Conservation (phyloP, 2,888 invertebrate species). For the Leucozona laternaria region DNA sequence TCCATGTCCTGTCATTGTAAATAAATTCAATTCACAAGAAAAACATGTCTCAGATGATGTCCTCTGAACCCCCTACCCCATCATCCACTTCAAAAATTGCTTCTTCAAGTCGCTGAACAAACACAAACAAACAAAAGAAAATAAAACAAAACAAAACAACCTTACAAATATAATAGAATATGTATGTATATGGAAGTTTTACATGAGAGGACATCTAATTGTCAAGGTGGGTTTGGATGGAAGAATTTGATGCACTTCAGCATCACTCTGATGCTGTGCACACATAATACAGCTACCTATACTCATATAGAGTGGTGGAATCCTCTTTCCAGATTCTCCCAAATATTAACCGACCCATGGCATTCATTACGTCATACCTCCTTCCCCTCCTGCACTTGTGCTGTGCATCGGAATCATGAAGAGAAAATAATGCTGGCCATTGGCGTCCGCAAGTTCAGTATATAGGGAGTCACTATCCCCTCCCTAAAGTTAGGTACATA, state of each 20-base stretch:
- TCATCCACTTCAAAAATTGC: slow-evolving; percentile 23
- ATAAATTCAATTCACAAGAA: slow-evolving; percentile 43
- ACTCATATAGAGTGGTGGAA: slow-evolving; percentile 6
- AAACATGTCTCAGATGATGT: slow-evolving; percentile 47
- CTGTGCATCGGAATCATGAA: slow-evolving; percentile 6
- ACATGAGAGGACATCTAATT: slow-evolving; percentile 68
- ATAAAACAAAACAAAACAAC: slow-evolving; percentile 4
- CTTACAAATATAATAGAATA: slow-evolving; percentile 18
- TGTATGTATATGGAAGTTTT: slow-evolving; percentile 47
- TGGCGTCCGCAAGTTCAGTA: neutral
- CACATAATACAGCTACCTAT: too few species aligned
- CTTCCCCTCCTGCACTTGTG: neutral
- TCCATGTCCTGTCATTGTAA: slow-evolving; percentile 45
- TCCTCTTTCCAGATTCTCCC: slow-evolving; percentile 40
- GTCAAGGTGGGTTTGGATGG: slow-evolving; percentile 59
- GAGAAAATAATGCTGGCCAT: neutral
- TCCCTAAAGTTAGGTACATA: neutral
- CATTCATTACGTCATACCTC: slow-evolving; percentile 65
- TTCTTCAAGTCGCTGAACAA: slow-evolving; percentile 58
- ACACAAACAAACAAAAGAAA: too few species aligned
- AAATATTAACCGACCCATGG: slow-evolving; percentile 63
- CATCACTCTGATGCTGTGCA: slow-evolving; percentile 23
- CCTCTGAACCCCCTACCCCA: neutral
- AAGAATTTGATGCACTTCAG: slow-evolving; percentile 60
- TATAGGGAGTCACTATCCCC: neutral